These are phyloP conservation scores for Acanthurus lineatus DNA, from an alignment of 2,797 vertebrate species.

Conservation along the genomic window DNA sequence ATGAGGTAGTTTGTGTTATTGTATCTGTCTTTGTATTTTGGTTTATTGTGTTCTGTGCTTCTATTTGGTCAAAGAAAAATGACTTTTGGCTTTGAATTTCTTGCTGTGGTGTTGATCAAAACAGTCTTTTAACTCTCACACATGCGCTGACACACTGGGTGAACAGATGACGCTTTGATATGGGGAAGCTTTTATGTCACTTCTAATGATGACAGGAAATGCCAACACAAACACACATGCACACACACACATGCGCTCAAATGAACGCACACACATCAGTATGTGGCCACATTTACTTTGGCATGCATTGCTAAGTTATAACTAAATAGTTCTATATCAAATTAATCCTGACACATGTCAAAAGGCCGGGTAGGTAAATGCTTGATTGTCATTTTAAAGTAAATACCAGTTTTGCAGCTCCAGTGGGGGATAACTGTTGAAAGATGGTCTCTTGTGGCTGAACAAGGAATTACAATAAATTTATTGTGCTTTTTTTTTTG, in stretches of 20 bases:
- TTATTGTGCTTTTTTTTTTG: constrained; percentile 6
- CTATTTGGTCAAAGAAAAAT: constrained; percentile 41
- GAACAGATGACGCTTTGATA: constrained; percentile 78
- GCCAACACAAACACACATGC: constrained; percentile 42
- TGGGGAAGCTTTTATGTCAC: constrained; percentile 70
- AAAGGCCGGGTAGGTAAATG: constrained; percentile 26
- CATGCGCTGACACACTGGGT: constrained; percentile 41
- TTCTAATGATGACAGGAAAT: constrained; percentile 69
- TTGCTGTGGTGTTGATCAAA: constrained; percentile 65
- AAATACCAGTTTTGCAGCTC: constrained; percentile 14
- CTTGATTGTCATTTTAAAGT: constrained; percentile 9
- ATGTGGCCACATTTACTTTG: constrained; percentile 7
- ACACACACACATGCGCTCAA: background rate
- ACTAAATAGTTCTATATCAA: constrained; percentile 20
- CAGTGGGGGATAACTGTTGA: background rate
- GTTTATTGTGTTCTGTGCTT: constrained; percentile 13
- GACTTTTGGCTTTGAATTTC: constrained; percentile 58
- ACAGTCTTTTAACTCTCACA: constrained; percentile 63
- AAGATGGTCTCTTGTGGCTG: constrained; percentile 35
- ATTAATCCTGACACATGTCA: constrained; percentile 20
- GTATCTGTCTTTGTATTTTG: background rate
- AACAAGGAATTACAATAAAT: constrained; percentile 13
- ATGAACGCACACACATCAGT: background rate
- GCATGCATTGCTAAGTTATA: constrained; percentile 10
- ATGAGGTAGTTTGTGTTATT: background rate